Evolutionary conservation across 2,797 vertebrate species (phyloP), one percentile per base, ranked within the genome.

Genomic region (Pseudochaenichthys georgianus): DNA sequence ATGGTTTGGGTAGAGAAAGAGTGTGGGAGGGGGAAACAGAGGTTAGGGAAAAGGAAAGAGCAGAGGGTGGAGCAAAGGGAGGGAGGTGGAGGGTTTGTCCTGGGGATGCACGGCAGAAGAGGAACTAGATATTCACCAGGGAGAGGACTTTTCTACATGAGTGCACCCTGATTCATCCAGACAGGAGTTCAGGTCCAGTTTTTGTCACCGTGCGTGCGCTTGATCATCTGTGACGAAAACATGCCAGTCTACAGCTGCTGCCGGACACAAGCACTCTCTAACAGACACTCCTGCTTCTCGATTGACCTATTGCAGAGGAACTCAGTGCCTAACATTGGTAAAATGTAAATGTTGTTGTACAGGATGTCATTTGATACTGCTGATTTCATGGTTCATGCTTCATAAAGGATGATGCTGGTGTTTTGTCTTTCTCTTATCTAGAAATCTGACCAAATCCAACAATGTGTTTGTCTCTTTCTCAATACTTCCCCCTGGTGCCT

Each of bases 161-260:
- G 61, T n/a, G 85, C 85, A 80, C 67, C 80, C 19, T 93, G 91
- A 95, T 95, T 90, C 87, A 78, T 83, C 76, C 72, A 59, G 95
- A 95, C 94, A 93, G 92, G 87, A 91, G 87, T 82, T 95, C 93
- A 94, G 87, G 91, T 94, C 86, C 88, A 89, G 92, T 94, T 90
- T 94, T 91, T 91, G 93, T 94, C 94, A 95, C 83, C 9, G 75
- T 23, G 77, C 13, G 55, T 82, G 61, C 72, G 81, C 85, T 69
- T 88, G 81, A 92, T 92, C 89, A 70, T 92, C 90, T 90, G 87
- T 92, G 89, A 93, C 84, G 77, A 90, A 91, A 88, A 91, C 91
- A 88, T 85, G 88, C 83, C 91, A 84, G 89, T 92, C 90, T 87
- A 81, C 88, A 90, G 90, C 91, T 92, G 88, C 90, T 87, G 80